Evolutionary conservation across 2,888 invertebrate species (phyloP), one percentile per base, ranked within the genome.

Genomic region (Drosophila neoperkinsi): DNA sequence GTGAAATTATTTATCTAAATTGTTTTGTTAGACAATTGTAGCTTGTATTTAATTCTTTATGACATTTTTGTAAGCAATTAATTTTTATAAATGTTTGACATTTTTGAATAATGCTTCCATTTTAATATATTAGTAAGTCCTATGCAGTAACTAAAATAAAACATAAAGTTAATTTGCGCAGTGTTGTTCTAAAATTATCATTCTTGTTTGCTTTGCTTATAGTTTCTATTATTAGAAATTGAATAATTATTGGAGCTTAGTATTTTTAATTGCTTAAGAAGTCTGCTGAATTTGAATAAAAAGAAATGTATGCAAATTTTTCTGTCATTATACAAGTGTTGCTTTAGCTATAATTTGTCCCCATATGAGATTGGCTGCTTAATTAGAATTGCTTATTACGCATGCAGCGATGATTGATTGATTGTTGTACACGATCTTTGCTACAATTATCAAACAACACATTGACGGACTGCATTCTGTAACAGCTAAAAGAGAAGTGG

Each of bases 311-410:
- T 11, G 11, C 5, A 11, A 0, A 21, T 11, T 43, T 43, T 11
- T 11, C 11, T 1, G 21, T 11, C 5, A 21, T 52, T 30, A 5
- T 7, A 31, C 13, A 21, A n/a, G n/a, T n/a, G 18, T 4, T 10
- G 61, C 31, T 61, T 67, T 58, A 46, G 58, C 52, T 77, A 56
- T 71, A 16, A 33, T 41, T 58, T 43, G 34, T 50, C 30, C 31
- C 21, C 13, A 25, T 68, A 55, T 51, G 34, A 18, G 34, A 58
- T 59, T 60, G 34, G 34, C 31, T 25, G 38, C 61, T 64, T 79
- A 64, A 66, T 76, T 80, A 68, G 77, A 86, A 70, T 88, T 76
- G 81, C 57, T 60, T 76, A 59, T 71, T 79, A 75, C 67, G 67
- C 68, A 78, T 33, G 38, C 38, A 60, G 36, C 36, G 55, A 55